Base-by-base conservation (phyloP, 2,797 vertebrate species). In the Mormyrus hasselquistii region DNA sequence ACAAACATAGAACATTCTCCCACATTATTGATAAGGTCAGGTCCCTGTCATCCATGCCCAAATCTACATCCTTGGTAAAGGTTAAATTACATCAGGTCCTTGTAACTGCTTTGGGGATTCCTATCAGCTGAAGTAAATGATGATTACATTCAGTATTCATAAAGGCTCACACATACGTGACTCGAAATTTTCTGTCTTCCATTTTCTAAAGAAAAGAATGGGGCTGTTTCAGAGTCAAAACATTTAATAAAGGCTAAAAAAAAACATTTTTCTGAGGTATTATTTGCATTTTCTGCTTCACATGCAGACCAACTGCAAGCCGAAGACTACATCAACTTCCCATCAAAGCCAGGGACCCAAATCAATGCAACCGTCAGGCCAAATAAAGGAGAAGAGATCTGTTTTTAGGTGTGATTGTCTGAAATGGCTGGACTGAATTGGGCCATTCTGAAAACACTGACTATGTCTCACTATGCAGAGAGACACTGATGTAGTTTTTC, bases 201-300 rank as follows among this genome's bases (percentile, higher is more conserved):
- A 84, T 84, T 50, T 83, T 44, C 29, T 73, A 73, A 73, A 38
- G 29, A 73, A 73, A 44, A 76, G n/a, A 79, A 44, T 44, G 73
- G 16, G 49, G 44, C 82, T 4, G n/a, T 84, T 49, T 84, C 82
- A 84, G 44, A 50, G 47, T 84, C 44, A 52, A 44, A 84, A 49
- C n/a, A 84, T 87, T 90, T 41, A 89, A 87, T 53, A 89, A 65
- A 50, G 41, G n/a, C 22, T 50, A n/a, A 76, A 41, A 90, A 90
- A 90, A 89, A 6, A 88, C 86, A 86, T 87, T 55, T 89, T 89
- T 91, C 90, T 92, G 94, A 94, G 93, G 94, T 94, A 93, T 94
- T 90, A 89, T 90, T 90, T 91, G 90, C 88, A 92, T 88, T 88
- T 91, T 89, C 85, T 90, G 84, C 90, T 92, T 90, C 88, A 89